A percentile compares a stretch with the other conserved stretches of the same genome.
Conservation (phyloP, 1,140 invertebrate species). For the Euura saliciscinereae region DNA sequence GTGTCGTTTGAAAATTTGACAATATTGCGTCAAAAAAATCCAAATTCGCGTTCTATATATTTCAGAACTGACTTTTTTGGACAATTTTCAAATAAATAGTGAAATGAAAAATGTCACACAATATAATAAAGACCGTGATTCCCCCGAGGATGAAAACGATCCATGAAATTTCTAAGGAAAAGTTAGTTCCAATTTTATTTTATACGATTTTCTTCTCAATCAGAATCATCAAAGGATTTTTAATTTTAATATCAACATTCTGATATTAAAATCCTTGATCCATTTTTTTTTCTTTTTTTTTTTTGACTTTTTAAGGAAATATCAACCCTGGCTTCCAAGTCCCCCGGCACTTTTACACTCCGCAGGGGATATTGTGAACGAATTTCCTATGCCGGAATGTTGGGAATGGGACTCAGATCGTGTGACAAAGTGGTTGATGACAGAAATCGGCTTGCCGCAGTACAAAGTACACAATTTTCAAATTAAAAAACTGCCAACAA, state of each 20-base stretch:
- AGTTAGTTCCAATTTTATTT: background rate
- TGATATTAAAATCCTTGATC: too few species aligned
- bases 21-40: too few species aligned
- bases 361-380: constrained; percentile 22
- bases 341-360: constrained; percentile 15
- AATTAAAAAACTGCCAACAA: background rate
- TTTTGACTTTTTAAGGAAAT: background rate
- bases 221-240: too few species aligned
- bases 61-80: too few species aligned
- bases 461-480: constrained; percentile 16
- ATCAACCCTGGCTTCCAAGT: constrained; percentile 15
- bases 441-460: constrained; percentile 20
- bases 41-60: too few species aligned
- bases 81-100: too few species aligned
- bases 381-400: constrained; percentile 20
- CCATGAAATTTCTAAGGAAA: background rate
- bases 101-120: background rate
- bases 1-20: too few species aligned
- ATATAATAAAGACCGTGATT: background rate
- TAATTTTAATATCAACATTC: too few species aligned
- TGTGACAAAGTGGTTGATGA: constrained; percentile 22
- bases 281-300: too few species aligned
- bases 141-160: background rate
- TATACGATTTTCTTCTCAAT: too few species aligned
- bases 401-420: constrained; percentile 23